A percentile compares a stretch with the other conserved stretches of the same genome.
phyloP scores from a whole-genome alignment of 2,888 invertebrate species.

The Platerodrilus igneus region DNA sequence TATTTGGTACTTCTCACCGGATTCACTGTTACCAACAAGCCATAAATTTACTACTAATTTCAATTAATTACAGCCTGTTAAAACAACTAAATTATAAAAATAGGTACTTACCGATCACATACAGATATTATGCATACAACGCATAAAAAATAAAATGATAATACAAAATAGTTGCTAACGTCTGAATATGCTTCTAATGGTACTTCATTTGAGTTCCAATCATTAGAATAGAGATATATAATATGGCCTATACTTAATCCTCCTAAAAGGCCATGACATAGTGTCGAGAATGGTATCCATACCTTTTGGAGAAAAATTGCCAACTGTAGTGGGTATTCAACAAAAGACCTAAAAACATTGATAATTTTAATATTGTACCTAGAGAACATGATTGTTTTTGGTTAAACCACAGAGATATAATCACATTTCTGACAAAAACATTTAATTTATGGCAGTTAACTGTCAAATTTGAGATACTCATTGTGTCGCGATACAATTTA shows the following conservation, averaged over 20 bases:
- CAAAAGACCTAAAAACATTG: slow-evolving; percentile 18
- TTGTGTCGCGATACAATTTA: too few relatives aligned
- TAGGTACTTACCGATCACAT: slow-evolving; percentile 52
- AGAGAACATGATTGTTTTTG: too few relatives aligned
- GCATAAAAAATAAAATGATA: slow-evolving; percentile 55
- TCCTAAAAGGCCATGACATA: slow-evolving; percentile 58
- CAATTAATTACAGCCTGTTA: background rate
- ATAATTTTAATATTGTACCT: too few relatives aligned
- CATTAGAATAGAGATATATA: slow-evolving; percentile 54
- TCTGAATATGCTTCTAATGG: slow-evolving; percentile 42
- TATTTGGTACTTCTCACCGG: too few relatives aligned
- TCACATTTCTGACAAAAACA: too few relatives aligned
- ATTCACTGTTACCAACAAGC: too few relatives aligned
- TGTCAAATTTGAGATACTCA: too few relatives aligned
- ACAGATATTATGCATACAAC: slow-evolving; percentile 57
- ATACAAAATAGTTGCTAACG: slow-evolving; percentile 44
- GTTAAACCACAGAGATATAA: too few relatives aligned
- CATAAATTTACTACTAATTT: too few relatives aligned
- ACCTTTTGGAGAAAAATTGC: slow-evolving; percentile 53
- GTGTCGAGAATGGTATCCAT: slow-evolving; percentile 52
- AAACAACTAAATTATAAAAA: slow-evolving; percentile 7
- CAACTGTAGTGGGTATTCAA: slow-evolving; percentile 50
- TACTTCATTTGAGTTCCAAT: slow-evolving; percentile 40
- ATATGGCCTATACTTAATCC: slow-evolving; percentile 58
- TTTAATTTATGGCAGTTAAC: too few relatives aligned